These are phyloP conservation scores for Ctena decussata DNA, from an alignment of 2,888 invertebrate species.

Conservation along the genomic window DNA sequence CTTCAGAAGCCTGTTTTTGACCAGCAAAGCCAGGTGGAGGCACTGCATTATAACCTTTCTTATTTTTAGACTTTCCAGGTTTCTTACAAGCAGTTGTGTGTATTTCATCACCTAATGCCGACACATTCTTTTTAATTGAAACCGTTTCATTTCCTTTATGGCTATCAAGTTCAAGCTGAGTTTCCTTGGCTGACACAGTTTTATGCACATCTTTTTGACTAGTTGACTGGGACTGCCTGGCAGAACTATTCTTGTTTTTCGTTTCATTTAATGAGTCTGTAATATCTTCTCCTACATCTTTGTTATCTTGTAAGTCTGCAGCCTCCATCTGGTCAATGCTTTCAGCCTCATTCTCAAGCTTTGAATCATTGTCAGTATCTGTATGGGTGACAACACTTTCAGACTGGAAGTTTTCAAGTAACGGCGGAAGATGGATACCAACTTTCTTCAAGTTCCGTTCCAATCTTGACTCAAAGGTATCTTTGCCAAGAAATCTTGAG, in stretches of 20 bases:
- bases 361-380: neutral
- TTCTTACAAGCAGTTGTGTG: too few species aligned
- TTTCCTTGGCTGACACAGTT: neutral
- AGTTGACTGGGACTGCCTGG: too few species aligned
- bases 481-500: constrained; percentile 54
- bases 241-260: too few species aligned
- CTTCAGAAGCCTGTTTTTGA: too few species aligned
- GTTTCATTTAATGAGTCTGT: neutral
- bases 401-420: neutral
- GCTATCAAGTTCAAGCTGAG: neutral
- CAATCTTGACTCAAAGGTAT: constrained; percentile 65
- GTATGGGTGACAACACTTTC: neutral
- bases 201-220: neutral
- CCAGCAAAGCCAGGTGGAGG: too few species aligned
- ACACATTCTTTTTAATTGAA: neutral
- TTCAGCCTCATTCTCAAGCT: neutral
- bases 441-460: constrained; percentile 38
- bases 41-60: too few species aligned
- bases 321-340: neutral
- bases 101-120: too few species aligned
- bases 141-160: neutral
- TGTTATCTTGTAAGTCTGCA: neutral
- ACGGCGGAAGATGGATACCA: constrained; percentile 28
- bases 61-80: too few species aligned
- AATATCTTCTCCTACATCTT: neutral